These are phyloP conservation scores for Saccostrea echinata DNA, from an alignment of 1,140 invertebrate genomes.

Conservation along the genomic window DNA sequence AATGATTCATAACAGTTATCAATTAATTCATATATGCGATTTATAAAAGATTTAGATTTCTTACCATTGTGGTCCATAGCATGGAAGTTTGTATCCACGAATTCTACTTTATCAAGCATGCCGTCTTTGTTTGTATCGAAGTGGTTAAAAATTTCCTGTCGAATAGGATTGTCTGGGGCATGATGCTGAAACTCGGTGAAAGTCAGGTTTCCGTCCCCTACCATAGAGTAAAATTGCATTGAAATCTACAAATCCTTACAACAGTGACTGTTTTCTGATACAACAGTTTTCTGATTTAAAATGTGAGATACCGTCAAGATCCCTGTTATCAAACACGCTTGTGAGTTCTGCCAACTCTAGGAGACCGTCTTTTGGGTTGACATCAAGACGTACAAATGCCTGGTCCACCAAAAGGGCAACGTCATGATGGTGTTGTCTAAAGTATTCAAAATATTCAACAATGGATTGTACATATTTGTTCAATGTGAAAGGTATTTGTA, in stretches of 20 bases:
- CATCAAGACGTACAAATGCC: neutral
- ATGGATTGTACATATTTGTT: no score
- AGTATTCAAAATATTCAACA: neutral
- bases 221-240: neutral
- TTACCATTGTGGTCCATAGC: neutral
- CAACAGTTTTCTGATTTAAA: neutral
- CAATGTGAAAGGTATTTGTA: no score
- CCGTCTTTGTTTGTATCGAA: constrained; percentile 12
- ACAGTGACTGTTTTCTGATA: neutral
- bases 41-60: neutral
- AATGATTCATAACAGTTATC: no score
- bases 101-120: neutral
- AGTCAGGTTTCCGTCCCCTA: neutral
- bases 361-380: neutral
- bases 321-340: neutral
- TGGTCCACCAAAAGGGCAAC: neutral
- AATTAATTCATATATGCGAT: no score
- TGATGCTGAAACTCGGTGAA: neutral
- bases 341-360: neutral
- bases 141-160: neutral
- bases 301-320: neutral
- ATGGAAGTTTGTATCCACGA: neutral
- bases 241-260: neutral
- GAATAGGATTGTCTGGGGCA: neutral
- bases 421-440: neutral